Percentiles rank a stretch among this genome's conserved stretches.
phyloP scores from a whole-genome alignment of 2,113 vertebrate species.

The Sinosuthora webbiana region DNA sequence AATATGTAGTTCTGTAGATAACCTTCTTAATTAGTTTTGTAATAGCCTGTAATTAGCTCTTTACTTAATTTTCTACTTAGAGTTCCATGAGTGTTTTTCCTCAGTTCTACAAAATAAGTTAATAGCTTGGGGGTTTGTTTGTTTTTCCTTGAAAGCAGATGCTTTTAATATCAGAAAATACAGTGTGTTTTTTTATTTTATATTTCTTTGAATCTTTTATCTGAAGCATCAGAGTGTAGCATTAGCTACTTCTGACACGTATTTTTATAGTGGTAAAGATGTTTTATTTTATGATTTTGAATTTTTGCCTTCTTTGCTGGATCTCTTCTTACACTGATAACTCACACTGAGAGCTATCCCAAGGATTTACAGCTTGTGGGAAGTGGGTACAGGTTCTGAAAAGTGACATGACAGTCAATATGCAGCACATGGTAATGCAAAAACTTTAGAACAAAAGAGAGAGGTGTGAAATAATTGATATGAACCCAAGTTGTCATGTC shows the following conservation, averaged over 20 bases:
- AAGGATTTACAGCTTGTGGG: neutral
- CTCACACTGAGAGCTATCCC: neutral
- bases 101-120: neutral
- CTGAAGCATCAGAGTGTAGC: neutral
- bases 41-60: neutral
- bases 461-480: slow-evolving; percentile 3
- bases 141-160: neutral
- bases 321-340: neutral
- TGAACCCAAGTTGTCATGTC: neutral
- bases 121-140: neutral
- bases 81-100: neutral
- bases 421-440: neutral
- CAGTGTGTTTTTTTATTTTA: neutral
- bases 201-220: neutral
- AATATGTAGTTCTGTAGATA: neutral
- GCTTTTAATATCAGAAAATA: neutral
- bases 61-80: neutral
- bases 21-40: neutral
- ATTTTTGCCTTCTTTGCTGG: neutral
- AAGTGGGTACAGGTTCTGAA: neutral
- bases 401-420: neutral
- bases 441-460: neutral
- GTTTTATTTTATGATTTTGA: neutral
- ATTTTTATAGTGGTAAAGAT: neutral
- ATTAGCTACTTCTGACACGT: neutral